Evolutionary conservation across 2,888 invertebrate genomes (phyloP), one percentile per base, ranked within the genome.

Genomic region (Archips xylosteana): DNA sequence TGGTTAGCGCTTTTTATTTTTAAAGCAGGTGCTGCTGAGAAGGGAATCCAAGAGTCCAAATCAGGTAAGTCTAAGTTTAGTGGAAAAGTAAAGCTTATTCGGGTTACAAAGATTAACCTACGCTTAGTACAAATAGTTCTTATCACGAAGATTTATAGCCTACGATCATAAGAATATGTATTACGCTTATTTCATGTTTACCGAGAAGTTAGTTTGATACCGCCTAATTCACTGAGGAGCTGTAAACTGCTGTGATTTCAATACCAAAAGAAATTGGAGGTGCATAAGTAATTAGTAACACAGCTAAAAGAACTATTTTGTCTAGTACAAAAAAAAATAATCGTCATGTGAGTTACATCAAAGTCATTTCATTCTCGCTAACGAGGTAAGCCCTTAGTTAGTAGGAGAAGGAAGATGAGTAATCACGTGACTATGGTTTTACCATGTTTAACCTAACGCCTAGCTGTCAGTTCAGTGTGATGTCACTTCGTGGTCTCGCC

Each of bases 121-220:
- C 73, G 80, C 88, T 90, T 90, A 86, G 86, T 90, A 91, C 82
- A 87, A 91, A 87, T 89, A 90, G 87, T 86, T 80, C 89, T 92
- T 91, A 84, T 85, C 79, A 83, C 87, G 85, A 90, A 89, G 86
- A 85, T 87, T 39, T 91, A 90, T 92, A 94, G 90, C 91, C 92
- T 93, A 94, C 83, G 81, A 83, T 94, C 94, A 94, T 94, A 94
- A 94, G 94, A 94, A 92, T 91, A 89, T 89, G 90, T 92, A 88
- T 83, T 79, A 78, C 80, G 76, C 79, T 73, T 64, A 60, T 65
- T 60, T 69, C 78, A 78, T 12, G 45, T 78, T 77, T 74, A 12
- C 12, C 75, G 61, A 70, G 63, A 75, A 75, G 62, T 54, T 49
- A 54, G 10, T 61, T 67, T 64, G 75, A 77, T 82, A 83, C 85